These are phyloP conservation scores for Lasioglossum vierecki DNA, from an alignment of 2,888 invertebrate species.

Conservation along the genomic window DNA sequence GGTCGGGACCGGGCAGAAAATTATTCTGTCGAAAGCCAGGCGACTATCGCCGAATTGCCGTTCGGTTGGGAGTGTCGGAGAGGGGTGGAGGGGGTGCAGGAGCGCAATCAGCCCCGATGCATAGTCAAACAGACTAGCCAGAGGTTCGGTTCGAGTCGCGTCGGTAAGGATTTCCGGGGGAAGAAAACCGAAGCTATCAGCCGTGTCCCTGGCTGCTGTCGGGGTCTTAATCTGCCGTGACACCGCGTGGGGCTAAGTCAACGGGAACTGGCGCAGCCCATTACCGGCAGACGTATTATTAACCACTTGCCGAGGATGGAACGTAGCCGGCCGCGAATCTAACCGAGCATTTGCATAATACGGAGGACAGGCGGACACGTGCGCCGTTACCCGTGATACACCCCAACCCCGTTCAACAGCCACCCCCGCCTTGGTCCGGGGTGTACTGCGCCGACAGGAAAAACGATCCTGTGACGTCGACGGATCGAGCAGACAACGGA, in stretches of 20 bases:
- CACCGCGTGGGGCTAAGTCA: conserved; percentile 7
- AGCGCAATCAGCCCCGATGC: conserved; percentile 19
- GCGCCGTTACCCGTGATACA: neutral
- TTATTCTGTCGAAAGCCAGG: neutral
- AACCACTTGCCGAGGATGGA: conserved; percentile 42
- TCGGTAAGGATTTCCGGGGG: conserved; percentile 1
- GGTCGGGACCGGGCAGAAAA: neutral
- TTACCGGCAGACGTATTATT: conserved; percentile 51
- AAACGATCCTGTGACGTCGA: too few species aligned
- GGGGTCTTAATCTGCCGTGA: conserved; percentile 34
- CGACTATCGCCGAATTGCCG: neutral
- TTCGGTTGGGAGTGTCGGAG: neutral
- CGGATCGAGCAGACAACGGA: too few species aligned
- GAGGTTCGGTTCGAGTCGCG: neutral
- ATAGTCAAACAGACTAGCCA: conserved; percentile 20
- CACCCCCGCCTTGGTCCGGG: neutral
- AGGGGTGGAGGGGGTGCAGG: neutral
- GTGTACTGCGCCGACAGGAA: too few species aligned
- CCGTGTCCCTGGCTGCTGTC: neutral
- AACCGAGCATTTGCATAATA: conserved; percentile 48
- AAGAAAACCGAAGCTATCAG: conserved; percentile 24
- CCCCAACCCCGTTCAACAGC: neutral
- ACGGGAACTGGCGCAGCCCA: conserved; percentile 33
- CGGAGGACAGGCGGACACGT: conserved; percentile 6
- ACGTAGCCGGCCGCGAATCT: conserved; percentile 19